Evolutionary conservation across 2,888 invertebrate species (phyloP).

Genomic region (Stomorhina lunata): DNA sequence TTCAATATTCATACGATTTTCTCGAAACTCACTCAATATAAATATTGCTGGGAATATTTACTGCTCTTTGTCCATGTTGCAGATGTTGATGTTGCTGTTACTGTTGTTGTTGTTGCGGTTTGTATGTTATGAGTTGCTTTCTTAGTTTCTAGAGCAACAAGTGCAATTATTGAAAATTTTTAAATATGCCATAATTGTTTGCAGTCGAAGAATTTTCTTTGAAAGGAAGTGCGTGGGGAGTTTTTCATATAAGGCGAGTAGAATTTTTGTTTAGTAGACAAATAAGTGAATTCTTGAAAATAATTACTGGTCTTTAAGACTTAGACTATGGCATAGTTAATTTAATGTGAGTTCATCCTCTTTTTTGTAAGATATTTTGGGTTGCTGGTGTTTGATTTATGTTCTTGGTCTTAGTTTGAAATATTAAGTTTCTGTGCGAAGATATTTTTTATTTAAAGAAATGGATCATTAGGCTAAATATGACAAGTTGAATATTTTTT

Average conservation of each 20-base stretch:
- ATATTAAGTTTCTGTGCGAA: background rate
- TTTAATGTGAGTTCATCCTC: background rate
- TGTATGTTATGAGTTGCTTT: constrained; percentile 51
- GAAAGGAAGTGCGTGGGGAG: constrained; percentile 69
- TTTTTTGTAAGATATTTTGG: background rate
- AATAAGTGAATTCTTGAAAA: constrained; percentile 21
- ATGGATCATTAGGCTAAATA: too few relatives aligned
- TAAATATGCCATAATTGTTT: constrained; percentile 45
- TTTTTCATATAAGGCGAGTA: constrained; percentile 5
- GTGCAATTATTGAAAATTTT: constrained; percentile 67
- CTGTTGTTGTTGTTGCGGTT: constrained; percentile 11
- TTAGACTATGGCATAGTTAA: background rate
- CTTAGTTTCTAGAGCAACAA: constrained; percentile 64
- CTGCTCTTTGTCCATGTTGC: background rate
- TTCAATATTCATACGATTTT: constrained; percentile 64
- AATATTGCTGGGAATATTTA: constrained; percentile 39
- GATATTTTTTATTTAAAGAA: too few relatives aligned
- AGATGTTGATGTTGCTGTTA: background rate
- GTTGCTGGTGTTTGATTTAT: too few relatives aligned
- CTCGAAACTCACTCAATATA: constrained; percentile 6
- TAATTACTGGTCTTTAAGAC: background rate
- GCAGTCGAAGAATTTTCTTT: background rate
- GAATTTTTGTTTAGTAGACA: constrained; percentile 19
- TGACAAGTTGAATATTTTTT: too few relatives aligned
- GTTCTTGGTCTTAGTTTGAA: background rate